Evolutionary conservation across 2,113 vertebrate genomes (phyloP), one percentile per base, ranked within the genome.

Genomic region (Deroptyus accipitrinus): DNA sequence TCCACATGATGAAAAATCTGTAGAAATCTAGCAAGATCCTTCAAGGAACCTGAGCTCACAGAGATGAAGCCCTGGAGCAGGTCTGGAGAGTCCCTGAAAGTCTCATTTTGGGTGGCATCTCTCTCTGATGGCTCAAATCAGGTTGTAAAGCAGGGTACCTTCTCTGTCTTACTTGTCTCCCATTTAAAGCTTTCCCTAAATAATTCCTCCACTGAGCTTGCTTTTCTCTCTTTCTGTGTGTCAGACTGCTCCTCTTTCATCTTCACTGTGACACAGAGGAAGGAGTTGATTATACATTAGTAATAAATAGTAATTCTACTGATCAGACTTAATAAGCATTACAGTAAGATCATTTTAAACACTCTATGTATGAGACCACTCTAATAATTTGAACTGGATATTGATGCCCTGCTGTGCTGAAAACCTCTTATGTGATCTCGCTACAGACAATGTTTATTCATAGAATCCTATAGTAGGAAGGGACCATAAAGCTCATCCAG

Each of bases 1-100:
- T 9, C 11, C 2, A 5, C 28, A 11, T 8, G 48, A 63, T 30
- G 12, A 39, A 39, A 27, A 35, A 8, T 20, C 41, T 1, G 0
- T 31, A 33, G 41, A 67, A 61, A 10, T 44, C 52, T 35, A 35
- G 7, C 14, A 28, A 39, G 30, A 46, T 57, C 42, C 33, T 83
- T 39, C 46, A 75, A 55, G 55, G n/a, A 12, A 44, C 14, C 46
- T 30, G 64, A 77, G 67, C 73, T 64, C 0, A 0, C 20, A 17
- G 20, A 19, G 10, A 3, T 20, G 17, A 64, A 88, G 31, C 30
- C 23, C 48, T 55, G 46, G 59, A 78, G 23, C 11, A 42, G 27
- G 22, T 59, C 57, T 59, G 33, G 17, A 83, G 13, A 12, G 31
- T 35, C 17, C 17, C 17, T 25, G 30, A 79, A 18, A 33, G 24